Evolutionary conservation across 2,797 vertebrate species (phyloP), one percentile per base, ranked within the genome.

Genomic region (Natrix natrix): DNA sequence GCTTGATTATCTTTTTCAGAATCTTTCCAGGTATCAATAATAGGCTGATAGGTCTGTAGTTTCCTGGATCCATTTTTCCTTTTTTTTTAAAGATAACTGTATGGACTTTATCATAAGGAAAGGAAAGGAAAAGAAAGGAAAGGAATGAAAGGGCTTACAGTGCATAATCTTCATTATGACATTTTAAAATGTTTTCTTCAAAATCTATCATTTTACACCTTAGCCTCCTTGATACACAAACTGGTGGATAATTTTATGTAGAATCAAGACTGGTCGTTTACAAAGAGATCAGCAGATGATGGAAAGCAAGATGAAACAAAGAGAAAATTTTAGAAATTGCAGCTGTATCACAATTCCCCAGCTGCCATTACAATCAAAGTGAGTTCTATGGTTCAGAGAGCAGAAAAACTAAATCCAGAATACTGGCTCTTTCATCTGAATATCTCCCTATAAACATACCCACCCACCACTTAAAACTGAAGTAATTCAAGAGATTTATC

Each of bases 301-400:
- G 11, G 13, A 87, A 54, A 66, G 52, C 37, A 83, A 87, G 52
- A 54, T 87, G 13, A 63, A 91, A 87, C 60, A 37, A 32, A 32
- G 22, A 8, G 32, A 32, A 61, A 14, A 5, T 56, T 92, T 87
- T 87, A 55, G 37, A 91, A 92, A 87, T 87, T 28, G 54, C 28
- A 87, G 83, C 60, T 69, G n/a, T 24, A 55, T 22, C 59, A 56
- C 32, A 87, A 87, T 87, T 63, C 43, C 54, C 24, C 37, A 92
- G 57, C 48, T 66, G 48, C 37, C 52, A 55, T 26, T 57, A 4
- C 59, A 56, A 22, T 89, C 66, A 92, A 59, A 69, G 66, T 0
- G n/a, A 94, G 48, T 94, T 86, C 92, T 94, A 93, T 96, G 95
- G 94, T 91, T 94, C 91, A 94, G 66, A 26, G 60, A 93, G 24